phyloP scores from a whole-genome alignment of 2,797 vertebrate species.

The Amphiprion clarkii region DNA sequence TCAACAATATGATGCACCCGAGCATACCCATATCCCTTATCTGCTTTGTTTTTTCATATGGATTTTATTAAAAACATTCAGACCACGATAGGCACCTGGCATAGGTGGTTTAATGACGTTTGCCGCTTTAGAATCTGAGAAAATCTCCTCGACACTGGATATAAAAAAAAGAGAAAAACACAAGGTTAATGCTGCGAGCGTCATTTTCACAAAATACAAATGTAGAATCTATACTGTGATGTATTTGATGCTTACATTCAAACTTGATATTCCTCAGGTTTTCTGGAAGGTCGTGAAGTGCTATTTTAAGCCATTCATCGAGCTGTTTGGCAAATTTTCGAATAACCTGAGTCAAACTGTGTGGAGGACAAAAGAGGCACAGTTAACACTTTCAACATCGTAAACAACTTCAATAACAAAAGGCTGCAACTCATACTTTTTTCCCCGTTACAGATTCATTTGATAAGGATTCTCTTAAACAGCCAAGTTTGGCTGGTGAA shows the following conservation, averaged over 20 bases:
- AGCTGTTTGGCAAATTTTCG: constrained; percentile 99
- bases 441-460: neutral
- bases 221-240: neutral
- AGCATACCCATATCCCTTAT: constrained; percentile 64
- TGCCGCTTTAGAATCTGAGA: constrained; percentile 98
- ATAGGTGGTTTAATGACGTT: constrained; percentile 98
- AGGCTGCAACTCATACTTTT: neutral
- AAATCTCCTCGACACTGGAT: constrained; percentile 96
- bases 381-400: neutral
- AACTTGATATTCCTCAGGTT: constrained; percentile 99
- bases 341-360: constrained; percentile 98
- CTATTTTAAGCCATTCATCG: constrained; percentile 98
- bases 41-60: constrained; percentile 62
- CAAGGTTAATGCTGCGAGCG: neutral
- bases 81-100: constrained; percentile 88
- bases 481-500: neutral
- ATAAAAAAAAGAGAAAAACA: constrained; percentile 29
- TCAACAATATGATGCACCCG: constrained; percentile 62
- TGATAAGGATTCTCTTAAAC: neutral
- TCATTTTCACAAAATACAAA: neutral
- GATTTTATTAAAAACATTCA: constrained; percentile 73
- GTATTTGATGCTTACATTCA: constrained; percentile 89
- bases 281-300: constrained; percentile 97
- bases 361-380: constrained; percentile 27
- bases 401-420: neutral